Conservation (phyloP, 2,113 vertebrate species). For the Psephotus haematonotus region DNA sequence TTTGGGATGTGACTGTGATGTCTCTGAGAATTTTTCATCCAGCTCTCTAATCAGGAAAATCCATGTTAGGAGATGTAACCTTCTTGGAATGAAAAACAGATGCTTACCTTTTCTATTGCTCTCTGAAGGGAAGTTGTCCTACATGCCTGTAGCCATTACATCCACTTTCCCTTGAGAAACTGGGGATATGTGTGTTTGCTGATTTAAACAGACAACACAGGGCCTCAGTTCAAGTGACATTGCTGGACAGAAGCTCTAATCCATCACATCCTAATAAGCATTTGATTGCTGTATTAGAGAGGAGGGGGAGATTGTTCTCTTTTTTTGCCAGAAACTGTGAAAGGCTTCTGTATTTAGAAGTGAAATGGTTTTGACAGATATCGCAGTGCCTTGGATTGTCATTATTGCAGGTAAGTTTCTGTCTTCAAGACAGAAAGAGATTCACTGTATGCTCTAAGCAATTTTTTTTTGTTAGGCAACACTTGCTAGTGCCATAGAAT, state of each 20-base stretch:
- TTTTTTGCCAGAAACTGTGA: neutral
- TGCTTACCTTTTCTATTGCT: constrained; percentile 40
- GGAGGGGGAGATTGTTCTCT: constrained; percentile 57
- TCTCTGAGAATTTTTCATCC: neutral
- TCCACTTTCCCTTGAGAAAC: neutral
- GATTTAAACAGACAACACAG: neutral
- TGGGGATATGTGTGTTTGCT: neutral
- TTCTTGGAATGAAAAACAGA: neutral
- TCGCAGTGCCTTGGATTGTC: neutral
- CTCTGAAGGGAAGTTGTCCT: constrained; percentile 71
- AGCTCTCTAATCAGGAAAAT: neutral
- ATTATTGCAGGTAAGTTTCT: constrained; percentile 16
- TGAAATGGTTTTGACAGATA: neutral
- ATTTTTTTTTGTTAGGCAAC: neutral
- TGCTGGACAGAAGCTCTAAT: constrained; percentile 9
- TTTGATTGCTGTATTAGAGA: constrained; percentile 34
- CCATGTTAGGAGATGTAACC: neutral
- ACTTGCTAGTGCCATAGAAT: neutral
- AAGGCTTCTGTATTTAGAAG: neutral
- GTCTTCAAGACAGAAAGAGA: neutral
- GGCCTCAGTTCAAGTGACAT: neutral
- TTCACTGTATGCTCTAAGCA: neutral
- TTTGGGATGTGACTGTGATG: neutral
- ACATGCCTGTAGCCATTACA: neutral
- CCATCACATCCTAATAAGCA: neutral